Evolutionary conservation across 2,797 vertebrate genomes (phyloP).

Genomic region (Catostomus latipinnis): DNA sequence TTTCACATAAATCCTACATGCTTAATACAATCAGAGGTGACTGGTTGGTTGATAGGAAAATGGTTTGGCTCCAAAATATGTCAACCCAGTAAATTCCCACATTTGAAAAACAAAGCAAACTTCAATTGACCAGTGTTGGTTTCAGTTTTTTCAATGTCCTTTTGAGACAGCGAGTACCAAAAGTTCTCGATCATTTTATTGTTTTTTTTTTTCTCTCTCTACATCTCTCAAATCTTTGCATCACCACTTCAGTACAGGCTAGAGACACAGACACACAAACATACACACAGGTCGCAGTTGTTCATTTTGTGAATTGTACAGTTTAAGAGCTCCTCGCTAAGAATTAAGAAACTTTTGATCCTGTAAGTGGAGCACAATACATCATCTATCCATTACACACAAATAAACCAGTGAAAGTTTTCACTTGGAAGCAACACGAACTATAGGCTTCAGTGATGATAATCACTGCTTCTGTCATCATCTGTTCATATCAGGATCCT

Average conservation of each 20-base stretch:
- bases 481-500: conserved; percentile 22
- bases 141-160: background rate
- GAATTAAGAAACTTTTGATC: conserved; percentile 19
- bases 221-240: conserved; percentile 74
- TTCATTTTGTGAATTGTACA: conserved; percentile 53
- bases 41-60: background rate
- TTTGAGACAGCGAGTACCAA: conserved; percentile 72
- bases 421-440: conserved; percentile 17
- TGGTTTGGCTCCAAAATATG: background rate
- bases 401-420: conserved; percentile 27
- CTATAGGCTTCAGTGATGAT: too few relatives aligned
- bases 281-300: conserved; percentile 38
- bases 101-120: too few relatives aligned
- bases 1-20: background rate
- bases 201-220: conserved; percentile 63
- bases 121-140: background rate
- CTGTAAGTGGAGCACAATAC: conserved; percentile 31
- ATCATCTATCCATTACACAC: conserved; percentile 40
- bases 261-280: conserved; percentile 52
- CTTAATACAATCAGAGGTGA: background rate
- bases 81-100: too few relatives aligned
- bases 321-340: conserved; percentile 43
- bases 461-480: background rate
- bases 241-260: conserved; percentile 76
- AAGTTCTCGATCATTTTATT: conserved; percentile 89